Percentiles rank a stretch among this genome's conserved stretches.
phyloP scores from a whole-genome alignment of 2,888 invertebrate genomes.

The Altica lythri region DNA sequence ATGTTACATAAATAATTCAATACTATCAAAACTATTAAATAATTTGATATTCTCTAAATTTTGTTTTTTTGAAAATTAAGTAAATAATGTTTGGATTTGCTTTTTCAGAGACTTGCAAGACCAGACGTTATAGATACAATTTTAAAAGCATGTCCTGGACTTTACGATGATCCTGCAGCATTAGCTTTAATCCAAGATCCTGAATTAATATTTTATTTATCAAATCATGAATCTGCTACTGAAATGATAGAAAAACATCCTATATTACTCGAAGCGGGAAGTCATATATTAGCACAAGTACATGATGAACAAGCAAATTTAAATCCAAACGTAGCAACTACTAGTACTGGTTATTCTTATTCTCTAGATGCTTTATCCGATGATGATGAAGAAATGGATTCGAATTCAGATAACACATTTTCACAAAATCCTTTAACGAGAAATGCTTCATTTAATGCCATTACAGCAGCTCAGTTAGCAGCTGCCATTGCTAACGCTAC shows the following conservation, averaged over 20 bases:
- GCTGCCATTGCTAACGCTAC: slow-evolving; percentile 71
- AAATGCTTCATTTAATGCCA: slow-evolving; percentile 58
- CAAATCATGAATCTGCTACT: slow-evolving; percentile 67
- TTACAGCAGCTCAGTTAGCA: slow-evolving; percentile 76
- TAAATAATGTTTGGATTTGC: slow-evolving; percentile 2
- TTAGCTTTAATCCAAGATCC: slow-evolving; percentile 78
- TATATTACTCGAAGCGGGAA: slow-evolving; percentile 70
- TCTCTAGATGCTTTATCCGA: slow-evolving; percentile 62
- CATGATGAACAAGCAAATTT: slow-evolving; percentile 61
- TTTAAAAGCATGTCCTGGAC: slow-evolving; percentile 70
- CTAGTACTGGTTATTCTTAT: slow-evolving; percentile 59
- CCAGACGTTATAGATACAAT: slow-evolving; percentile 68
- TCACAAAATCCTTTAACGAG: slow-evolving; percentile 46
- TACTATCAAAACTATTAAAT: too few species aligned
- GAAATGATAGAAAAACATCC: slow-evolving; percentile 73
- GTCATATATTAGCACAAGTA: slow-evolving; percentile 64
- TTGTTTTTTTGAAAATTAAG: slow-evolving; percentile 9
- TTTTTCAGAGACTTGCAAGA: slow-evolving; percentile 54
- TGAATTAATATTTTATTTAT: slow-evolving; percentile 73
- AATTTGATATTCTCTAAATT: too few species aligned
- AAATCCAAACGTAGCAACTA: slow-evolving; percentile 60
- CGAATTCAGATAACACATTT: slow-evolving; percentile 50
- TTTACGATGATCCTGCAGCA: slow-evolving; percentile 73
- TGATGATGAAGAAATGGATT: slow-evolving; percentile 64
- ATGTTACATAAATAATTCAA: too few species aligned